phyloP scores from a whole-genome alignment of 2,888 invertebrate genomes.

The Mongoloraphidia duomilia region DNA sequence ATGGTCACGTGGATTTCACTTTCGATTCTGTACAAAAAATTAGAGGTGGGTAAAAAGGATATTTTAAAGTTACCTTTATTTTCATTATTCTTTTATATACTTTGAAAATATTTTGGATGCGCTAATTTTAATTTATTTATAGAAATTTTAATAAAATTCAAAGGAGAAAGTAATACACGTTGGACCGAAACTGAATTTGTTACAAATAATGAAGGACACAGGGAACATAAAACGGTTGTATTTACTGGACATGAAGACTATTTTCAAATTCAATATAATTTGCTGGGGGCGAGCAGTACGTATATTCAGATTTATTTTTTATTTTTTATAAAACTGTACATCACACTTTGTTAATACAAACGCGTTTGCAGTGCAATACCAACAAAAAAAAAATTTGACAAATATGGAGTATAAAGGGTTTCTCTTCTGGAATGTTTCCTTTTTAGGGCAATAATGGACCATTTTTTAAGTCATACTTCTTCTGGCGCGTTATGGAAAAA shows the following conservation, averaged over 20 bases:
- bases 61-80: too few relatives aligned
- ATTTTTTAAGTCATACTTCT: too few relatives aligned
- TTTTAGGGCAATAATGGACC: too few relatives aligned
- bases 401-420: too few relatives aligned
- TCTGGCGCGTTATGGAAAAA: too few relatives aligned
- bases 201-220: slow-evolving; percentile 47
- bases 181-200: slow-evolving; percentile 51
- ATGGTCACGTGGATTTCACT: slow-evolving; percentile 33
- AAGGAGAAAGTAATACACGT: slow-evolving; percentile 59
- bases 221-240: slow-evolving; percentile 41
- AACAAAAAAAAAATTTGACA: too few relatives aligned
- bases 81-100: too few relatives aligned
- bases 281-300: slow-evolving; percentile 48
- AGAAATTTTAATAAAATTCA: slow-evolving; percentile 58
- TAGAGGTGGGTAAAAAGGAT: slow-evolving; percentile 37
- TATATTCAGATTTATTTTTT: neutral
- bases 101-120: too few relatives aligned
- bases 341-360: neutral
- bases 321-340: neutral
- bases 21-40: slow-evolving; percentile 46
- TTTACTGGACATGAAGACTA: slow-evolving; percentile 63
- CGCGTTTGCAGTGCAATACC: too few relatives aligned
- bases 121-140: slow-evolving; percentile 6
- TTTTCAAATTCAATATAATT: slow-evolving; percentile 59
- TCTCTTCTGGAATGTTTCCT: too few relatives aligned